Evolutionary conservation across 2,888 invertebrate genomes (phyloP), one percentile per base, ranked within the genome.

Genomic region (Pyrrhia umbra): DNA sequence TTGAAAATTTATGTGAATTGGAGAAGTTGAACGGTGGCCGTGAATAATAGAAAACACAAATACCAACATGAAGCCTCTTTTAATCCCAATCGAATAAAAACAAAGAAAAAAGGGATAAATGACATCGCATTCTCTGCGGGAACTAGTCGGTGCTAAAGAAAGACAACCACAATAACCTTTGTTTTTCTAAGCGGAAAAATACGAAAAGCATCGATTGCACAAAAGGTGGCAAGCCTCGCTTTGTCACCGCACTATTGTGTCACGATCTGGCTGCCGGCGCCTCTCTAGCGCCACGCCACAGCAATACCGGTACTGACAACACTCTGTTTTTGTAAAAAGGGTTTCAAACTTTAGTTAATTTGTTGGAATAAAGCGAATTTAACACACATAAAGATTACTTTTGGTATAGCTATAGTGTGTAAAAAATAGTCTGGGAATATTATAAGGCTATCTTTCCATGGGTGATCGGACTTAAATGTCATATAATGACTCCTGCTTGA

Each of bases 181-280:
- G 59, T 61, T 75, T 55, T 68, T 63, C 20, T 30, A 57, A 66
- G 62, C 60, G 23, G 54, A 56, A 54, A 54, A 58, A 42, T n/a
- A 42, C 45, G 37, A 51, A 37, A 63, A 47, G 43, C 57, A 75
- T 68, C 47, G 72, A 68, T 57, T 13, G 55, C 50, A 65, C 72
- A 72, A 71, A 77, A 79, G 72, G 73, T 66, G 58, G 62, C 58
- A 47, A 60, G 43, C 52, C 50, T 16, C 46, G 52, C 51, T 61
- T 79, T 79, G 77, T 79, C 68, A 56, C 49, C 50, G 20, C 73
- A 70, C 77, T 74, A 74, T 79, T 78, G 70, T 78, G 59, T 45
- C 21, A 59, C 56, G 55, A 60, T 43, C 69, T 65, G 23, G 54
- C 58, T 72, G 60, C 9, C 58, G 39, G 45, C 52, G 47, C 57